These are phyloP conservation scores for Premnoplex brunnescens DNA, from an alignment of 2,797 vertebrate species.

Conservation along the genomic window DNA sequence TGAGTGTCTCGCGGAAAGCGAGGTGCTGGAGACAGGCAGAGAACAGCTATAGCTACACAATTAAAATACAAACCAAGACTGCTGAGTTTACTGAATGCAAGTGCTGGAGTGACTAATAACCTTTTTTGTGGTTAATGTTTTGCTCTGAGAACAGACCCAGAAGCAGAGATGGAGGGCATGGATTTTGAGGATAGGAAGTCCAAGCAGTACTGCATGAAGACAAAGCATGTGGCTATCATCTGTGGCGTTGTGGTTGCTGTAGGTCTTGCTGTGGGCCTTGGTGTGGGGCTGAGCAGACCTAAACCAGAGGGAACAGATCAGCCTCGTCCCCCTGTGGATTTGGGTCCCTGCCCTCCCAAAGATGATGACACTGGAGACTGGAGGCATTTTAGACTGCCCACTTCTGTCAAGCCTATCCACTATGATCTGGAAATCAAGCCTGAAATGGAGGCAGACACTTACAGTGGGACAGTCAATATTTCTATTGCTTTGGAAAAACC, in stretches of 20 bases:
- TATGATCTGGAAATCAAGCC: conserved; percentile 89
- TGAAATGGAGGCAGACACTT: conserved; percentile 81
- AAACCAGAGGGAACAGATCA: neutral
- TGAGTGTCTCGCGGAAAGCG: neutral
- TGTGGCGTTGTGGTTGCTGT: conserved; percentile 78
- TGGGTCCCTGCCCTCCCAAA: conserved; percentile 77
- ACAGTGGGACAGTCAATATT: conserved; percentile 83
- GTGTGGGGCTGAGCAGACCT: conserved; percentile 83
- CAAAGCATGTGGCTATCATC: conserved; percentile 84
- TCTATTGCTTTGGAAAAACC: conserved; percentile 71
- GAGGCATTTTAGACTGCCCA: conserved; percentile 87
- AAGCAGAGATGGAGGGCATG: conserved; percentile 72
- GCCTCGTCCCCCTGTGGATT: conserved; percentile 10
- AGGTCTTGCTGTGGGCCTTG: conserved; percentile 87
- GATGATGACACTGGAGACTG: conserved; percentile 80
- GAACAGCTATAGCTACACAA: conserved; percentile 21
- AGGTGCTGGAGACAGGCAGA: neutral
- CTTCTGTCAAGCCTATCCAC: conserved; percentile 82
- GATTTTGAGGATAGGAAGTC: conserved; percentile 72
- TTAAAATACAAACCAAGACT: conserved; percentile 26
- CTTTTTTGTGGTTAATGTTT: neutral
- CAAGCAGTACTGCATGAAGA: conserved; percentile 82
- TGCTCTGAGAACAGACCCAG: conserved; percentile 14
- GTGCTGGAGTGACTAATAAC: conserved; percentile 35
- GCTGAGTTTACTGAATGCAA: conserved; percentile 32